phyloP scores from a whole-genome alignment of 2,113 vertebrate genomes.

The Indicator indicator region DNA sequence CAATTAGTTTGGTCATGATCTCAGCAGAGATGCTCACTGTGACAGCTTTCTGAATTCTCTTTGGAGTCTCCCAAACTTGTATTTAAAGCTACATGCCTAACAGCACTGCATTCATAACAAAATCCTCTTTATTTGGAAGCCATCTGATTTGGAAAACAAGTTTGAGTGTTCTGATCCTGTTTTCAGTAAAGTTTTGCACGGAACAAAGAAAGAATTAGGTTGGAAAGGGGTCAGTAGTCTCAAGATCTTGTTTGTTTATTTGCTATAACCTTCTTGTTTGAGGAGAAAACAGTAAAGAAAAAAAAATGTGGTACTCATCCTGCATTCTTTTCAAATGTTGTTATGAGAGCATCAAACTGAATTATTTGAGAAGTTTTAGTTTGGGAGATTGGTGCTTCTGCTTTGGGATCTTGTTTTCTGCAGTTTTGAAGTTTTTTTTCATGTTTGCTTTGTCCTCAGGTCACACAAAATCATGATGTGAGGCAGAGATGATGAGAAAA shows the following conservation, averaged over 20 bases:
- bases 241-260: neutral
- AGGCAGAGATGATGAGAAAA: neutral
- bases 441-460: neutral
- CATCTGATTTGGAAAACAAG: neutral
- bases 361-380: neutral
- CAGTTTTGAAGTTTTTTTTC: neutral
- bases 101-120: neutral
- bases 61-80: neutral
- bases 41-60: neutral
- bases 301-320: neutral
- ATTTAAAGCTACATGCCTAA: neutral
- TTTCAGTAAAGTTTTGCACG: neutral
- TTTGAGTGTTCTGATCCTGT: neutral
- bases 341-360: neutral
- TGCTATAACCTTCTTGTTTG: neutral
- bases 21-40: neutral
- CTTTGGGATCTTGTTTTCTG: neutral
- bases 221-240: neutral
- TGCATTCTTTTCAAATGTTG: neutral
- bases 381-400: neutral
- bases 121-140: neutral
- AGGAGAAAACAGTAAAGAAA: neutral
- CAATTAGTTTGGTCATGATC: neutral
- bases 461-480: neutral
- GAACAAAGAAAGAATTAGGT: neutral